Evolutionary conservation across 2,797 vertebrate genomes (phyloP), one percentile per base, ranked within the genome.

Genomic region (Epinephelus malabaricus): DNA sequence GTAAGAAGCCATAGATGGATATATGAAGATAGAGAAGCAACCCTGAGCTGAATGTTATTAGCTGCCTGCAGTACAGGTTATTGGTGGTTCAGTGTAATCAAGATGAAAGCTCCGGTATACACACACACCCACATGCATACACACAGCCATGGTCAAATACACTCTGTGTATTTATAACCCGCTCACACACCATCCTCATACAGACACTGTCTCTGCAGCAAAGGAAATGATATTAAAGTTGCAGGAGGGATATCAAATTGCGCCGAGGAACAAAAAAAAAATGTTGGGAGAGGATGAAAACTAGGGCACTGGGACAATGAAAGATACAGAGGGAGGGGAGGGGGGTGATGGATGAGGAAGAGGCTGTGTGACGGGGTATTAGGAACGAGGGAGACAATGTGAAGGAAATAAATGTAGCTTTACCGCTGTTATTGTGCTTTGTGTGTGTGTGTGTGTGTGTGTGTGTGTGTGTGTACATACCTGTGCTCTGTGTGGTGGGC

Each of bases 401-500:
- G 34, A 69, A 55, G 15, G n/a, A 66, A 77, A 82, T 71, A 77
- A 79, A 85, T 67, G 50, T 25, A 60, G 79, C 79, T 76, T 49
- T 15, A 47, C 23, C 25, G 12, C 0, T 0, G 34, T 7, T 58
- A 56, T 21, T 56, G 60, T 40, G 18, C 6, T 40, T 17, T 61
- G 64, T 68, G 38, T 74, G 55, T 73, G 67, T 59, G n/a, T n/a
- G 59, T 59, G 68, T 47, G 67, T 74, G 59, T 60, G 82, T 69
- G 59, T 77, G 43, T 56, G 61, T 86, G 69, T 73, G 66, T 69
- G 67, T 60, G 76, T 63, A 30, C 55, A 49, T 87, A 96, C 95
- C 95, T 96, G 95, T 96, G 92, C 94, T 96, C 87, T 96, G 95
- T 67, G 96, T 93, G 65, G 91, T 83, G 65, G 95, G 93, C 73